Conservation (phyloP, 2,113 vertebrate genomes). For the Phylloscopus whistleri region DNA sequence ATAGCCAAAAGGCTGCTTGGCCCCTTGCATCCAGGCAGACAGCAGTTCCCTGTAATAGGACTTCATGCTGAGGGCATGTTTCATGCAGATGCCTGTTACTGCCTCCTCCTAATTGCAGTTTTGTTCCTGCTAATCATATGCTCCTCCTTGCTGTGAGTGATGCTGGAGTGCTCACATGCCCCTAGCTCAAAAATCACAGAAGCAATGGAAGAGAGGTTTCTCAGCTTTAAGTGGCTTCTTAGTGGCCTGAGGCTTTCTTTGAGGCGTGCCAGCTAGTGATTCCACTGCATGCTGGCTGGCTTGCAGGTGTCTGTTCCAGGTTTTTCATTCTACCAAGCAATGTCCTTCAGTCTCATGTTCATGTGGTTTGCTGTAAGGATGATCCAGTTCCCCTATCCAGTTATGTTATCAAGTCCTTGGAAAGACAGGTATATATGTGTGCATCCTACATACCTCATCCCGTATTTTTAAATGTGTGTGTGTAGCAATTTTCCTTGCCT, state of each 20-base stretch:
- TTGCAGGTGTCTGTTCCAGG: neutral
- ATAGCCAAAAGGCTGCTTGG: neutral
- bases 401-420: neutral
- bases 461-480: neutral
- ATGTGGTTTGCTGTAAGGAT: neutral
- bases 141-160: neutral
- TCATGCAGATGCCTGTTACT: slow-evolving; percentile 9
- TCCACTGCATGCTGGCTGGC: neutral
- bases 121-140: slow-evolving; percentile 16
- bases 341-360: neutral
- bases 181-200: neutral
- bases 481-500: neutral
- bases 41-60: neutral
- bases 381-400: neutral
- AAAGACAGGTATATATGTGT: neutral
- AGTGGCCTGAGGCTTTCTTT: neutral
- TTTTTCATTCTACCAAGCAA: neutral
- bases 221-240: neutral
- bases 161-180: neutral
- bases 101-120: slow-evolving; percentile 21
- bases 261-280: neutral
- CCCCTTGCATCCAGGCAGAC: neutral
- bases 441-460: neutral
- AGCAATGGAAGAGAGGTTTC: neutral
- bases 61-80: slow-evolving; percentile 4